Conservation (phyloP, 2,797 vertebrate species). For the Pyrocephalus nanus region DNA sequence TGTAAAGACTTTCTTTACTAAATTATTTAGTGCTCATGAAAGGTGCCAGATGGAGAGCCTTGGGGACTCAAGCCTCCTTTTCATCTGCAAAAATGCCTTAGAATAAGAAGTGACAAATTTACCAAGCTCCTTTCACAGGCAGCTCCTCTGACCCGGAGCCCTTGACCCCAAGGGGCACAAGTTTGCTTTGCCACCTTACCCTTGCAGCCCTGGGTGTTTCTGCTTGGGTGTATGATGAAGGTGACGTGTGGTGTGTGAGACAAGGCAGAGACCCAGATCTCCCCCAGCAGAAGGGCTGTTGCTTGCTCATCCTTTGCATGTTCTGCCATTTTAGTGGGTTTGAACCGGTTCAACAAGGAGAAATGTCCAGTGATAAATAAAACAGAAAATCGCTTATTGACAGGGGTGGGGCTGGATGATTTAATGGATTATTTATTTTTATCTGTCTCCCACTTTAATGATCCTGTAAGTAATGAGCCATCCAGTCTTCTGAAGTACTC, state of each 20-base stretch:
- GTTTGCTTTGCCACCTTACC: not conserved
- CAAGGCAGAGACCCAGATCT: not conserved
- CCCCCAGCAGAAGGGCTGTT: not conserved
- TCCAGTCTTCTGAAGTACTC: not conserved
- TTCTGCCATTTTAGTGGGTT: not conserved
- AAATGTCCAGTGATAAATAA: not conserved
- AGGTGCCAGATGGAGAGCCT: slow-evolving; percentile 27
- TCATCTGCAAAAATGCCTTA: not conserved
- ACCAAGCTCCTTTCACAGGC: not conserved
- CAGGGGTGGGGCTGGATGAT: not conserved
- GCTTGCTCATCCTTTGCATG: accelerated
- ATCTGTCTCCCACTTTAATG: not conserved
- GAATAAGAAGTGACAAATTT: not conserved
- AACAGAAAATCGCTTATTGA: not conserved
- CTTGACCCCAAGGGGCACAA: accelerated
- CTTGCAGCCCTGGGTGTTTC: not conserved
- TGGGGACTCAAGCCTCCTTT: not conserved
- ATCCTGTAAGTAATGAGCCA: not conserved
- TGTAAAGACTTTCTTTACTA: not conserved
- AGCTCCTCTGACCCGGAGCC: not conserved
- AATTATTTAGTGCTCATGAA: slow-evolving; percentile 38
- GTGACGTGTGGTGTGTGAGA: accelerated
- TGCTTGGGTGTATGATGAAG: accelerated
- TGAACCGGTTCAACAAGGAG: not conserved
- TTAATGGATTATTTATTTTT: not conserved